phyloP scores from a whole-genome alignment of 1,140 invertebrate genomes.

The Sitobion miscanthi region DNA sequence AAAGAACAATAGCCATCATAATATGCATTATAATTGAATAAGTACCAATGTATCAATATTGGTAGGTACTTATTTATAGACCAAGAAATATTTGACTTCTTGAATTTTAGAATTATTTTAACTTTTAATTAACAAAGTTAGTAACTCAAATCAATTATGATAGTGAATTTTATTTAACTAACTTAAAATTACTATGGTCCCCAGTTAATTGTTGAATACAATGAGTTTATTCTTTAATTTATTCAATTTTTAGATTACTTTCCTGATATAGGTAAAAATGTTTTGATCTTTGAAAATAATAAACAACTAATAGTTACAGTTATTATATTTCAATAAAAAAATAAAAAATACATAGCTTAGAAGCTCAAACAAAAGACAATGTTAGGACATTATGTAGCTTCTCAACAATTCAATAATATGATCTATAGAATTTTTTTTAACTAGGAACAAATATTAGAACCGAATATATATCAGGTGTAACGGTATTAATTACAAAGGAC shows the following conservation, averaged over 20 bases:
- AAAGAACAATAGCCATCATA: no score
- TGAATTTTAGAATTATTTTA: no score
- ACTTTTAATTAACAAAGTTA: no score
- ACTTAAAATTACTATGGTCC: neutral
- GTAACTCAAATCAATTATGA: no score
- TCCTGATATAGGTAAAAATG: neutral
- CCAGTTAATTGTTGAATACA: neutral
- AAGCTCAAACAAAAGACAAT: neutral
- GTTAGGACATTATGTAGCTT: neutral
- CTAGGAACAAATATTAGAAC: neutral
- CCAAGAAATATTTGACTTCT: no score
- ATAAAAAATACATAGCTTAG: neutral
- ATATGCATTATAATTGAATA: no score
- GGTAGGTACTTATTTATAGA: no score
- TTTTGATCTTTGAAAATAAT: neutral
- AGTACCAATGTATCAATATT: no score
- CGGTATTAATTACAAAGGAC: neutral
- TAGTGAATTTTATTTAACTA: no score
- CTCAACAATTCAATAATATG: neutral
- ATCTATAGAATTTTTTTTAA: conserved; percentile 10
- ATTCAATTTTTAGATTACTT: neutral
- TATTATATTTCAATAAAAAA: neutral
- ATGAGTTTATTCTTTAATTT: neutral
- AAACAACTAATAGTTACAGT: no score
- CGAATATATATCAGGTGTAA: neutral